Base-by-base conservation (phyloP, 1,140 invertebrate genomes). In the Phenacoccus solenopsis region DNA sequence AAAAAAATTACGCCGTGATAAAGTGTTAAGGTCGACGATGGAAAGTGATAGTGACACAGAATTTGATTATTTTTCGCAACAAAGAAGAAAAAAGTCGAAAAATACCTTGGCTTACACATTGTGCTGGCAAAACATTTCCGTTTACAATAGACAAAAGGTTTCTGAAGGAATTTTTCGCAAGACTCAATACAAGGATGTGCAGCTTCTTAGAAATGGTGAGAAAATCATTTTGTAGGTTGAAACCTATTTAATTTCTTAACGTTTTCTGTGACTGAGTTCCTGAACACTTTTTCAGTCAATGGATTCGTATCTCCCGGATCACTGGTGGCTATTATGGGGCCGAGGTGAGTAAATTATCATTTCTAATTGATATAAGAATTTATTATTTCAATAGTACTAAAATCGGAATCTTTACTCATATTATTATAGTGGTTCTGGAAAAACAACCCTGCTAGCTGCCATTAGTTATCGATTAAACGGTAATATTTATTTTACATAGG, bases 391-490 rank as follows among this genome's bases (percentile, higher is more conserved):
- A 57, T 3, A 16, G 25, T 3, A 3, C 10, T 70, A 57, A 28
- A 27, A 20, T 64, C 59, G 28, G 28, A 27, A 12, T 16, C 35
- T 2, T 13, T 59, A 28, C 57, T 67, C 71, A 56, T 69, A 12
- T 80, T 79, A 70, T 73, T 49, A 32, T n/a, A 88, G 87, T 80
- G 87, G 87, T 12, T 84, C 84, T 56, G 88, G 88, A 64, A 89
- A 89, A 80, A 90, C 87, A 30, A 87, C 87, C 24, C 75, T 90
- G 9, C 77, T 90, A 24, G 85, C 86, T 9, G 84, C 85, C 1
- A 85, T 89, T 72, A 87, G 87, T 75, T 82, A 84, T 71, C 80
- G 86, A 70, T 80, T 86, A 70, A 84, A 85, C 76, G 83, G 84
- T 78, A 74, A 69, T 20, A 25, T 20, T 13, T 21, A 59, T 7